These are phyloP conservation scores for Trichonephila inaurata DNA, from an alignment of 1,140 invertebrate species.

Conservation along the genomic window DNA sequence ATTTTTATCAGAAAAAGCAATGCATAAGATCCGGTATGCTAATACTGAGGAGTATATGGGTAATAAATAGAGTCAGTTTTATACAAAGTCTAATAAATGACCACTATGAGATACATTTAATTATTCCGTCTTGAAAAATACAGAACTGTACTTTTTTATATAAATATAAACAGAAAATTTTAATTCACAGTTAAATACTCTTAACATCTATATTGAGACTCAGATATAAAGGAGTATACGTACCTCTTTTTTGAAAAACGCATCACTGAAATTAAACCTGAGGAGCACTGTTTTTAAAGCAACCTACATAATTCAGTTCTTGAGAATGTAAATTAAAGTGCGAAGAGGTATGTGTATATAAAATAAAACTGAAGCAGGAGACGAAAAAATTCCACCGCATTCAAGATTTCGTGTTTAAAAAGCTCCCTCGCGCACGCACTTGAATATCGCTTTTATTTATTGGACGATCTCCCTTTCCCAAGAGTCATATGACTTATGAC, in stretches of 20 bases:
- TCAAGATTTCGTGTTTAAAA: constrained; percentile 27
- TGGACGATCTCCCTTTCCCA: constrained; percentile 2
- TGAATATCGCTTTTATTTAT: constrained; percentile 45
- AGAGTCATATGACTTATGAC: constrained; percentile 46
- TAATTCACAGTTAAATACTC: too few relatives aligned
- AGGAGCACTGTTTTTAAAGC: not conserved
- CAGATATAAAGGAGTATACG: not conserved
- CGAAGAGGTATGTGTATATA: constrained; percentile 19
- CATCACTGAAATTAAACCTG: not conserved
- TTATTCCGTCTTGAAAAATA: too few relatives aligned
- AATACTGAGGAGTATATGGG: too few relatives aligned
- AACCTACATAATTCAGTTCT: constrained; percentile 3
- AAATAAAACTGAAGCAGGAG: not conserved
- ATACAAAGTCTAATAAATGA: too few relatives aligned
- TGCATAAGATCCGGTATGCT: too few relatives aligned
- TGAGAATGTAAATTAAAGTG: not conserved
- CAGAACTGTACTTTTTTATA: too few relatives aligned
- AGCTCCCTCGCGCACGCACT: constrained; percentile 16
- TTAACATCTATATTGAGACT: too few relatives aligned
- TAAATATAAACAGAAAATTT: too few relatives aligned
- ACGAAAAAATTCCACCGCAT: constrained; percentile 28
- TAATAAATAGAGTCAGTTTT: too few relatives aligned
- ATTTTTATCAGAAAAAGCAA: too few relatives aligned
- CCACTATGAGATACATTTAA: too few relatives aligned
- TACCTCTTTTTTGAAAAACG: not conserved